Conservation (phyloP, 2,888 invertebrate genomes). For the Ellobium chinense region DNA sequence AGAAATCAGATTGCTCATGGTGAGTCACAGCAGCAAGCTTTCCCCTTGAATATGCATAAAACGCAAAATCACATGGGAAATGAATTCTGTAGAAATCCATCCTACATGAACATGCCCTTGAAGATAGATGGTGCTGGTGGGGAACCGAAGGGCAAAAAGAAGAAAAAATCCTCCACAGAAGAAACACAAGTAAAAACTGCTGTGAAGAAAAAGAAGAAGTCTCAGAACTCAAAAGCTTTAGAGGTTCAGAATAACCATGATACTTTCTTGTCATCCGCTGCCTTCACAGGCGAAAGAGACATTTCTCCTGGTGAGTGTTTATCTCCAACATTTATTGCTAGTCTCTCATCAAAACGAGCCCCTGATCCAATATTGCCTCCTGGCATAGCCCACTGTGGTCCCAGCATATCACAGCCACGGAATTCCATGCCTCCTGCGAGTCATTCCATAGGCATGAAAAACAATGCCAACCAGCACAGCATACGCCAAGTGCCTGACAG, state of each 20-base stretch:
- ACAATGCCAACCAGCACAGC: background rate
- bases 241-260: background rate
- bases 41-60: no score
- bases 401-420: background rate
- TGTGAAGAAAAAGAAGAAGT: background rate
- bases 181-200: background rate
- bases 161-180: background rate
- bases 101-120: no score
- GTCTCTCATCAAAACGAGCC: slow-evolving; percentile 39
- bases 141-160: no score
- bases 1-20: background rate
- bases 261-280: background rate
- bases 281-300: background rate
- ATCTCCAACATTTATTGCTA: slow-evolving; percentile 43
- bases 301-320: slow-evolving; percentile 30
- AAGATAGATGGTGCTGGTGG: no score
- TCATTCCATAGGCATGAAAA: background rate
- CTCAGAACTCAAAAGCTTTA: background rate
- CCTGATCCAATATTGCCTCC: background rate
- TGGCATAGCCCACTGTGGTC: background rate
- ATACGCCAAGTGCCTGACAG: background rate
- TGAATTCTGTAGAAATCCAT: no score
- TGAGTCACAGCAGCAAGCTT: background rate
- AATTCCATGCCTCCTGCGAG: background rate
- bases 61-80: no score